Percentiles rank a stretch among this genome's conserved stretches.
Evolutionary conservation across 2,113 vertebrate genomes (phyloP).

Genomic region (Myiopsitta monachus): DNA sequence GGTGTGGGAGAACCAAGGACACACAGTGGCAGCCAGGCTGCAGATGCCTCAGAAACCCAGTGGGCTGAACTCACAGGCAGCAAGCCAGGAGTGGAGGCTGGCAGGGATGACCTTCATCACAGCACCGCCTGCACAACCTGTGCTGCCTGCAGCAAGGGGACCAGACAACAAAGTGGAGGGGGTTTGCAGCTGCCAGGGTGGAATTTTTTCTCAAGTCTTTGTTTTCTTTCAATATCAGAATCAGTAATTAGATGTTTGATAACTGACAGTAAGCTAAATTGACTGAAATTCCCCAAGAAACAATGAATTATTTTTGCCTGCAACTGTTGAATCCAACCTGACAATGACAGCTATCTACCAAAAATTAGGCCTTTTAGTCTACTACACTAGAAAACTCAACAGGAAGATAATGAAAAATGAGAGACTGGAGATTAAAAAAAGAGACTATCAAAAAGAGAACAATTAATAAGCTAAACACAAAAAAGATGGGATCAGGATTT

Average conservation of each 20-base stretch:
- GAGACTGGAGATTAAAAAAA: neutral
- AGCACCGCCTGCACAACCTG: too few species aligned
- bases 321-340: neutral
- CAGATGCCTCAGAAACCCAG: fast-evolving
- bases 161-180: neutral
- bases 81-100: fast-evolving
- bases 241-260: neutral
- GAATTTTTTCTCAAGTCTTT: neutral
- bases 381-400: neutral
- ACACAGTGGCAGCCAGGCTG: fast-evolving
- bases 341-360: neutral
- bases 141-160: neutral
- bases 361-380: neutral
- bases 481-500: neutral
- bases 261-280: neutral
- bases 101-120: neutral
- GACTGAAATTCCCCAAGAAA: neutral
- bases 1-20: neutral
- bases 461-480: neutral
- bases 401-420: neutral
- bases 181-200: neutral
- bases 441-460: neutral
- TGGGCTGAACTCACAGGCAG: fast-evolving
- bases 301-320: neutral
- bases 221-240: neutral